Percentiles rank a stretch among this genome's conserved stretches.
phyloP scores from a whole-genome alignment of 2,888 invertebrate species.

The Blera fallax region DNA sequence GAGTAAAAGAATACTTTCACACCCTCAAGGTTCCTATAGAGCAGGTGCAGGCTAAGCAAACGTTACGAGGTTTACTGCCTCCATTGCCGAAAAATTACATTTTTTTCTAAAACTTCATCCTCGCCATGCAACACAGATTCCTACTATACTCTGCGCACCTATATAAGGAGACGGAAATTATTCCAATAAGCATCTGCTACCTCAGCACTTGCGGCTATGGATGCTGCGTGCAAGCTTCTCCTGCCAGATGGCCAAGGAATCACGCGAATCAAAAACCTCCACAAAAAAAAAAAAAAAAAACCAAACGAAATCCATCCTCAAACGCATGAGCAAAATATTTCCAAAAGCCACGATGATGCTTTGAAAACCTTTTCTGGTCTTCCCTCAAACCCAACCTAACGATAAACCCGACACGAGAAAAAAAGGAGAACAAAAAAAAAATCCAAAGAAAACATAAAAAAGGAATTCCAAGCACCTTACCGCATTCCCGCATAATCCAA shows the following conservation, averaged over 20 bases:
- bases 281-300: background rate
- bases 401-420: slow-evolving; percentile 7
- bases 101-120: background rate
- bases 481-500: slow-evolving; percentile 72
- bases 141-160: background rate
- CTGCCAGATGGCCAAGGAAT: slow-evolving; percentile 69
- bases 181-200: slow-evolving; percentile 64
- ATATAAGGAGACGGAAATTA: background rate
- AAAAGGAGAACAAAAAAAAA: slow-evolving; percentile 11
- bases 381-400: slow-evolving; percentile 29
- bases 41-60: too few relatives aligned
- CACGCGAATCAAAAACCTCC: slow-evolving; percentile 38
- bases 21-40: too few relatives aligned
- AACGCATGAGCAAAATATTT: slow-evolving; percentile 52
- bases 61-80: too few relatives aligned
- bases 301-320: background rate
- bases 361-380: slow-evolving; percentile 46
- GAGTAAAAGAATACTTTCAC: too few relatives aligned
- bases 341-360: slow-evolving; percentile 44
- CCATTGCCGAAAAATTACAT: too few relatives aligned
- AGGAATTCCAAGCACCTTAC: slow-evolving; percentile 73
- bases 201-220: slow-evolving; percentile 52
- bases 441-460: slow-evolving; percentile 65
- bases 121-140: background rate
- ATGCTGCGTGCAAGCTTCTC: slow-evolving; percentile 57